phyloP scores from a whole-genome alignment of 2,113 vertebrate species.

The Pedetes capensis region DNA sequence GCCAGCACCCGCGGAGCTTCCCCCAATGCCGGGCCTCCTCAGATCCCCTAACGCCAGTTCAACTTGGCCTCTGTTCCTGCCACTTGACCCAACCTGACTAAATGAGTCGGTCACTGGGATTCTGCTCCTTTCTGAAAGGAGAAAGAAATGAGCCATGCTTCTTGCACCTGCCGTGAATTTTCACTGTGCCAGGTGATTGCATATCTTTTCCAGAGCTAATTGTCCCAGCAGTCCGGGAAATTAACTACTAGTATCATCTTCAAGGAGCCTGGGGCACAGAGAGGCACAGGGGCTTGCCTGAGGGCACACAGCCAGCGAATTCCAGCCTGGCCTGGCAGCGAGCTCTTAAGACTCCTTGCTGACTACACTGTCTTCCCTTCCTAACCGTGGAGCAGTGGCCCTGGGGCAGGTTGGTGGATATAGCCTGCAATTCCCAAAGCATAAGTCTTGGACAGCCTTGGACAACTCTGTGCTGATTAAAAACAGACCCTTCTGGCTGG shows the following conservation, averaged over 20 bases:
- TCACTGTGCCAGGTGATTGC: accelerated
- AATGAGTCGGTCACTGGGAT: background rate
- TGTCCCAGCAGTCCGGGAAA: background rate
- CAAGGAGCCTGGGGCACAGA: background rate
- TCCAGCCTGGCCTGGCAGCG: background rate
- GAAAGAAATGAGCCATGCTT: background rate
- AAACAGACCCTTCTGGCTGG: background rate
- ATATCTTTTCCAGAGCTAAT: background rate
- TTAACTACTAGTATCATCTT: background rate
- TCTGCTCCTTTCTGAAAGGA: background rate
- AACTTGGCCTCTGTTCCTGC: background rate
- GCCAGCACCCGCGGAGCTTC: background rate
- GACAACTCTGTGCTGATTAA: background rate
- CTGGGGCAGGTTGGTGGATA: no score
- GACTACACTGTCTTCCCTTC: background rate
- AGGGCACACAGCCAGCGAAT: background rate
- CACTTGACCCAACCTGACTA: background rate
- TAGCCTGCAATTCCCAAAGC: background rate
- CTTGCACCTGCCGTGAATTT: background rate
- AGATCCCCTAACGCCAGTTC: no score
- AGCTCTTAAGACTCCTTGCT: background rate
- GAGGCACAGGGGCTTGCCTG: background rate
- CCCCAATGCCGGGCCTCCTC: no score
- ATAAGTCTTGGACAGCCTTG: background rate
- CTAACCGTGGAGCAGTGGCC: background rate